These are phyloP conservation scores for Heliconius himera DNA, from an alignment of 1,140 invertebrate species.

Conservation along the genomic window DNA sequence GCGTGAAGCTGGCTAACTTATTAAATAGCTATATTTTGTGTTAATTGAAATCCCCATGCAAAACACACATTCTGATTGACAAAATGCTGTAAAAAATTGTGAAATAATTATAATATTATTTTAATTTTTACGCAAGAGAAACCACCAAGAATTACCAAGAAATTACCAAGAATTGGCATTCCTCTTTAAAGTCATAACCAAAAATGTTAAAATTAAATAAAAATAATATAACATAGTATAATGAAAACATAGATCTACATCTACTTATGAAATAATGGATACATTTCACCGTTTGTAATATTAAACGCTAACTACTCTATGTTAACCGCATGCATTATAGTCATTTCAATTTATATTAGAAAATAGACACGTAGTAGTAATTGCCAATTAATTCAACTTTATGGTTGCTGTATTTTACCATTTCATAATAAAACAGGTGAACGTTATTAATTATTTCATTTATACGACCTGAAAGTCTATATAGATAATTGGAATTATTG, in stretches of 20 bases:
- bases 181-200: too few relatives aligned
- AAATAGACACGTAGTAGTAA: not conserved
- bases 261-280: not conserved
- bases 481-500: too few relatives aligned
- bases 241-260: not conserved
- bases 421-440: not conserved
- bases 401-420: not conserved
- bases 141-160: too few relatives aligned
- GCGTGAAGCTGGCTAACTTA: too few relatives aligned
- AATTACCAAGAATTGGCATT: too few relatives aligned
- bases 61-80: too few relatives aligned
- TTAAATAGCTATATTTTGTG: too few relatives aligned
- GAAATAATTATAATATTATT: too few relatives aligned
- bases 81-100: too few relatives aligned
- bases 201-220: not conserved
- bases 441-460: not conserved
- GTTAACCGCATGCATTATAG: not conserved
- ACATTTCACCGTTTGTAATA: not conserved
- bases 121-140: too few relatives aligned
- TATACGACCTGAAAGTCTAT: not conserved
- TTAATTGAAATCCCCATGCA: too few relatives aligned
- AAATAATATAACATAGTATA: not conserved
- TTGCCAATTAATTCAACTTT: slow-evolving; percentile 8
- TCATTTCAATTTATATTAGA: not conserved
- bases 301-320: not conserved